phyloP scores from a whole-genome alignment of 2,113 vertebrate species.

The Capricornis sumatraensis region DNA sequence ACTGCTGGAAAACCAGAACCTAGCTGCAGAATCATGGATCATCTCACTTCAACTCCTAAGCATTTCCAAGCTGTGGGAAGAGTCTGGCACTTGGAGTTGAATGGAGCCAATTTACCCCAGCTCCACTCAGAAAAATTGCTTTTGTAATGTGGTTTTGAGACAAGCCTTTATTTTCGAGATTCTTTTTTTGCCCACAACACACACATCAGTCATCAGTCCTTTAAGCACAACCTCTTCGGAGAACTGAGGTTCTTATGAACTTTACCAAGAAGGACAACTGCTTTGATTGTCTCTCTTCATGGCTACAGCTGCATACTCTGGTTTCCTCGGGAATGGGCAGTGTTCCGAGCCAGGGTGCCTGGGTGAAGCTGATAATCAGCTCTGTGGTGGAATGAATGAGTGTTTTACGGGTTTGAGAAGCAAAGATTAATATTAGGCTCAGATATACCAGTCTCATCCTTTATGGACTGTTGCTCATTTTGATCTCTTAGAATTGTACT shows the following conservation, averaged over 20 bases:
- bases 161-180: slow-evolving; percentile 22
- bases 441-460: neutral
- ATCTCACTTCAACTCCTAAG: neutral
- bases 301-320: neutral
- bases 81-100: neutral
- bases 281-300: slow-evolving; percentile 47
- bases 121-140: neutral
- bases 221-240: slow-evolving; percentile 29
- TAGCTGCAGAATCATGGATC: neutral
- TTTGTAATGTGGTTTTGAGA: neutral
- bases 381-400: neutral
- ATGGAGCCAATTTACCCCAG: neutral
- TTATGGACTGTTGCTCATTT: neutral
- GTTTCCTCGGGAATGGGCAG: neutral
- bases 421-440: slow-evolving; percentile 8
- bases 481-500: neutral
- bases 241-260: slow-evolving; percentile 24
- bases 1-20: neutral
- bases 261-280: slow-evolving; percentile 9
- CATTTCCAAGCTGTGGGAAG: neutral
- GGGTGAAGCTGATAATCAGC: neutral
- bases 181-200: slow-evolving; percentile 26
- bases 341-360: neutral
- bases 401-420: neutral
- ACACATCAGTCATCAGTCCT: neutral